Base-by-base conservation (phyloP, 2,888 invertebrate species). In the Ophraella communa region DNA sequence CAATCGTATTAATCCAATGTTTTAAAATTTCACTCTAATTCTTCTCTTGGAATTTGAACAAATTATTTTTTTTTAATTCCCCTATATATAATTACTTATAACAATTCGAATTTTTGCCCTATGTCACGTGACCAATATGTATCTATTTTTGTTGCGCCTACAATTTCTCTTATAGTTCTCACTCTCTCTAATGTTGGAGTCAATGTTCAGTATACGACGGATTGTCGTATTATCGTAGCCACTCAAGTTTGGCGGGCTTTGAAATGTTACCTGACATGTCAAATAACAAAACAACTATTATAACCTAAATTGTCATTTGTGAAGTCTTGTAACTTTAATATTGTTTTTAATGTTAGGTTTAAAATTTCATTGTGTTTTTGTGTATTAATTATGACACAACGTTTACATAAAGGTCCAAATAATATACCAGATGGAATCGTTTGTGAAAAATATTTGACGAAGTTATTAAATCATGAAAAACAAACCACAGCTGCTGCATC, bases 261-360 rank as follows among this genome's bases (percentile, higher is more conserved):
- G 49, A 59, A 55, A 35, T 23, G 20, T 54, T 10, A 39, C 14
- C 49, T 49, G 23, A 47, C 21, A 47, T 71, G 68, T 67, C 62
- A 39, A 64, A 58, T 57, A 68, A 57, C 57, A 71, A 72, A 71
- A 69, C 69, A 71, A 69, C 17, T 23, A 23, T 68, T 58, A 68
- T 72, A 73, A 73, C 73, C 73, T 72, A 57, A 63, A 63, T 67
- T 71, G 67, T 71, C 68, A 68, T 20, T 66, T 61, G 30, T 17
- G 20, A 59, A 51, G 24, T 24, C 33, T 39, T 30, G 33, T 17
- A 24, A 47, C 35, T n/a, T n/a, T n/a, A 63, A 64, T 66, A 59
- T 57, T 18, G n/a, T n/a, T 57, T 33, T 27, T 33, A 59, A 60
- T 63, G 57, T 62, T 66, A 62, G 33, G 54, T 65, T 65, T 57